These are phyloP conservation scores for Eulemur coronatus DNA, from an alignment of 2,797 vertebrate species.

Conservation along the genomic window DNA sequence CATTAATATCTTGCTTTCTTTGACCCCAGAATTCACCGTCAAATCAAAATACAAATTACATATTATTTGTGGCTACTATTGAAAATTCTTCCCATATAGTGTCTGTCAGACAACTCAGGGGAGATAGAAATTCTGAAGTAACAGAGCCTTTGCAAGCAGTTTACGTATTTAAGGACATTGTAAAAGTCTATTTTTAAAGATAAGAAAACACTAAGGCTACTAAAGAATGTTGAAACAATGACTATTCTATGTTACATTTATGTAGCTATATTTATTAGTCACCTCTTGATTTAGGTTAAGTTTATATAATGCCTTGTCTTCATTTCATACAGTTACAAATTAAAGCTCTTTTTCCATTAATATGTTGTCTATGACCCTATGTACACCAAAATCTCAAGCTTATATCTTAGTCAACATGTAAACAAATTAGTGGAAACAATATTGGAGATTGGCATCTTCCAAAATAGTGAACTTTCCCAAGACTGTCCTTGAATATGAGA, in stretches of 20 bases:
- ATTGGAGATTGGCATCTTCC: not conserved
- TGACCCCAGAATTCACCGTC: not conserved
- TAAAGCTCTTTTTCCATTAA: not conserved
- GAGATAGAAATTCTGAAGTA: not conserved
- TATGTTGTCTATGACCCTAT: not conserved
- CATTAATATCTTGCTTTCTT: not conserved
- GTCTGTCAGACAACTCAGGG: not conserved
- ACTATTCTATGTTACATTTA: not conserved
- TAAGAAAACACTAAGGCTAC: not conserved
- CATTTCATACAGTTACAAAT: not conserved
- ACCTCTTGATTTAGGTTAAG: not conserved
- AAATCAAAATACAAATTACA: slow-evolving; percentile 55
- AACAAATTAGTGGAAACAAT: not conserved
- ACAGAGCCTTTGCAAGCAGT: not conserved
- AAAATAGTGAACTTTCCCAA: not conserved
- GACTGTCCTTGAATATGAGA: not conserved
- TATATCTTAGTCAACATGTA: not conserved
- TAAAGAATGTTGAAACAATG: not conserved
- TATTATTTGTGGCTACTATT: not conserved
- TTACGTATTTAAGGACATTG: not conserved
- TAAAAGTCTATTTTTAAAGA: not conserved
- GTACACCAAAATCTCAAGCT: not conserved
- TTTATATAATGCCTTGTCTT: not conserved
- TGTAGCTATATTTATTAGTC: not conserved
- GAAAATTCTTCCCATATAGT: not conserved